These are phyloP conservation scores for Archilochus colubris DNA, from an alignment of 2,113 vertebrate genomes.

Conservation along the genomic window DNA sequence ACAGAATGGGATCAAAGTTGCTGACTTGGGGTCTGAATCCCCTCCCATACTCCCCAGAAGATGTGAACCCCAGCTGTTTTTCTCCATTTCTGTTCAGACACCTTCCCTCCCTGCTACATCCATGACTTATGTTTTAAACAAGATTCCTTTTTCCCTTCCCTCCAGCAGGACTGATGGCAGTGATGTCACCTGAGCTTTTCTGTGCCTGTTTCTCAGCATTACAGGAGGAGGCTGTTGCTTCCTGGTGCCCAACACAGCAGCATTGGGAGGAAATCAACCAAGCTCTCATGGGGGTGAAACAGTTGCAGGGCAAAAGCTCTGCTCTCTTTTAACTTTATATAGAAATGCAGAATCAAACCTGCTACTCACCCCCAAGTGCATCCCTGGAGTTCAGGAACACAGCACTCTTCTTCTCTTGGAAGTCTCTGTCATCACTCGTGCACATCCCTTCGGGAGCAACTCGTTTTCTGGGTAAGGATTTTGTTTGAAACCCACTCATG, in stretches of 20 bases:
- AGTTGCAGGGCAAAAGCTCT: not conserved
- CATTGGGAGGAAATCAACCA: not conserved
- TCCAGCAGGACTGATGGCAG: not conserved
- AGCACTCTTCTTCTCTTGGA: not conserved
- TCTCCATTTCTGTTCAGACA: not conserved
- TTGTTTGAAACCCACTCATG: not conserved
- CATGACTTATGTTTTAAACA: not conserved
- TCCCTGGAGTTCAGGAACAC: not conserved
- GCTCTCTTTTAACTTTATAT: not conserved
- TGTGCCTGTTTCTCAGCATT: not conserved
- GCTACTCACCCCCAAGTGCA: not conserved
- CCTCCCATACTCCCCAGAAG: not conserved
- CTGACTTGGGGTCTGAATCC: not conserved
- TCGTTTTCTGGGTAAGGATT: not conserved
- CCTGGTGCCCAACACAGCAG: not conserved
- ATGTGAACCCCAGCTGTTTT: not conserved
- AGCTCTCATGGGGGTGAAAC: not conserved
- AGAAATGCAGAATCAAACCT: not conserved
- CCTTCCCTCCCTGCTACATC: not conserved
- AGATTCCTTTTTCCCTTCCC: not conserved
- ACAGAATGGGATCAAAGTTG: not conserved
- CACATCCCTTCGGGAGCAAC: not conserved
- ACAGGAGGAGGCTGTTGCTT: not conserved
- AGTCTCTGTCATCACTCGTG: not conserved
- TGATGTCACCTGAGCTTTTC: not conserved